These are phyloP conservation scores for Tenebrosternarchus preto DNA, from an alignment of 2,113 vertebrate genomes.

Conservation along the genomic window DNA sequence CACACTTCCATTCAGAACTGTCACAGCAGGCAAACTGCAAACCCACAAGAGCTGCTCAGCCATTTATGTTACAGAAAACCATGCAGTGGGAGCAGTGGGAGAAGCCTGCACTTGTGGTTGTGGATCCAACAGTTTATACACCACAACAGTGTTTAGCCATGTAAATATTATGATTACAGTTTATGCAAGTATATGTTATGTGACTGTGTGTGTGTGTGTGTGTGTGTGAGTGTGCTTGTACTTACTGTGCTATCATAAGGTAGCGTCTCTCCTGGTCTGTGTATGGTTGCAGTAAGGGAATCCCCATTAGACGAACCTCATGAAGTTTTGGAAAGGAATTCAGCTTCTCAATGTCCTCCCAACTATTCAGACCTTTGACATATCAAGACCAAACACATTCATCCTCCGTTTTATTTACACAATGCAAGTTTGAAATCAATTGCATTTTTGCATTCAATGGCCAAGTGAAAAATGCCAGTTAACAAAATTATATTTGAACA, in stretches of 20 bases:
- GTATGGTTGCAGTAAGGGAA: slow-evolving; percentile 90
- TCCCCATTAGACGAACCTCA: slow-evolving; percentile 88
- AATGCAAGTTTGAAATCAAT: not conserved
- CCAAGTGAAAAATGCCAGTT: not conserved
- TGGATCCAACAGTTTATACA: no score
- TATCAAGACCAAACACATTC: not conserved
- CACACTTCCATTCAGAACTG: slow-evolving; percentile 87
- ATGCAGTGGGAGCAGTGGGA: not conserved
- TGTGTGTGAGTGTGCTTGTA: not conserved
- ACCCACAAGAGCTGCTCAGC: not conserved
- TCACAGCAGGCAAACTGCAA: slow-evolving; percentile 85
- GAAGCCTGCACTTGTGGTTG: not conserved
- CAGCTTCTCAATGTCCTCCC: slow-evolving; percentile 93
- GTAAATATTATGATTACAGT: not conserved
- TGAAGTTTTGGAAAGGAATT: slow-evolving; percentile 92
- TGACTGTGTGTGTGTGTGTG: not conserved
- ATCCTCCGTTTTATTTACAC: not conserved
- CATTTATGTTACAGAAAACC: not conserved
- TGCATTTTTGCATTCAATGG: not conserved
- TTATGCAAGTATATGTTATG: not conserved
- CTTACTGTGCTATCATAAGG: slow-evolving; percentile 85
- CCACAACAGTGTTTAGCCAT: no score
- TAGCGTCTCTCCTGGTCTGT: slow-evolving; percentile 86
- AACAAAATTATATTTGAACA: not conserved
- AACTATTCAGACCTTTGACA: slow-evolving; percentile 83